Evolutionary conservation across 2,797 vertebrate genomes (phyloP).

Genomic region (Trematomus bernacchii): DNA sequence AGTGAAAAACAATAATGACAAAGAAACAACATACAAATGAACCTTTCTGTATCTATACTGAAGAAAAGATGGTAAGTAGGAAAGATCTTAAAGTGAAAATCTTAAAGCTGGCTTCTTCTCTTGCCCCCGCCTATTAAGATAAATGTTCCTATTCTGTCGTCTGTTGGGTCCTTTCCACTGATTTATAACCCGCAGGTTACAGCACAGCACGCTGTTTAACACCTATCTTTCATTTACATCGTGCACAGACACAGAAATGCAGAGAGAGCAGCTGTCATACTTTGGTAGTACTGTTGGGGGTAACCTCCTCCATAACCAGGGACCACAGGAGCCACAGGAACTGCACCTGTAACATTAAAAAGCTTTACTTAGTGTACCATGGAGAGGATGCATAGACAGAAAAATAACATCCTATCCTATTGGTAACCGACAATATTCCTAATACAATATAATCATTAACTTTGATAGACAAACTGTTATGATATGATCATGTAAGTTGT

Average conservation of each 20-base stretch:
- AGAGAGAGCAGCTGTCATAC: constrained; percentile 52
- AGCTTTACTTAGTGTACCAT: background rate
- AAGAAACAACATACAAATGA: background rate
- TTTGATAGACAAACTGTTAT: background rate
- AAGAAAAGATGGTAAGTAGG: background rate
- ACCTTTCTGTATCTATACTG: background rate
- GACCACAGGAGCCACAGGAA: constrained; percentile 30
- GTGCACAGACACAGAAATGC: background rate
- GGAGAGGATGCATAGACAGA: background rate
- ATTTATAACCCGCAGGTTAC: constrained; percentile 55
- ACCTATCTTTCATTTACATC: background rate
- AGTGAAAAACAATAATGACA: background rate
- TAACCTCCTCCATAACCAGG: constrained; percentile 79
- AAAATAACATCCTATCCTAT: background rate
- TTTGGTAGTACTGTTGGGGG: constrained; percentile 81
- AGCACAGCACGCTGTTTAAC: background rate
- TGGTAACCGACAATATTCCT: background rate
- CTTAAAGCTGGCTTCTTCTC: background rate
- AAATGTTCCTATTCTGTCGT: constrained; percentile 30
- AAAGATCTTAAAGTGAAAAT: too few relatives aligned
- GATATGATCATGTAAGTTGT: background rate
- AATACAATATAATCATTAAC: background rate
- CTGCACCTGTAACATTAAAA: constrained; percentile 51
- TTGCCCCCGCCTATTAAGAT: constrained; percentile 27
- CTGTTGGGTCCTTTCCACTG: constrained; percentile 28